These are phyloP conservation scores for Atherinomorus stipes DNA, from an alignment of 2,113 vertebrate species.

Conservation along the genomic window DNA sequence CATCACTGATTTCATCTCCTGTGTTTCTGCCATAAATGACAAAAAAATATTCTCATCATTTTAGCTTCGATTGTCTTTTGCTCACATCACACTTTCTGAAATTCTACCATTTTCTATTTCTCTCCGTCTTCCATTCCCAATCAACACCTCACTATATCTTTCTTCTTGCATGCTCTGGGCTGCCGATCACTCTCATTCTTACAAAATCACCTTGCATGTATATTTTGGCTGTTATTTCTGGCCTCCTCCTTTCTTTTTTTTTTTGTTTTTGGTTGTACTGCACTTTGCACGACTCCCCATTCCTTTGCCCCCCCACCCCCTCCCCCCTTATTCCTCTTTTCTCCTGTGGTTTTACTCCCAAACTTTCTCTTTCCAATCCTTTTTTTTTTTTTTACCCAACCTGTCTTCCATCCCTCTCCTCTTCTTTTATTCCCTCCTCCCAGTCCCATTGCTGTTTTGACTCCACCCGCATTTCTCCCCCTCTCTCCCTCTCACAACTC, in stretches of 20 bases:
- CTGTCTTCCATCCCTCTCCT: background rate
- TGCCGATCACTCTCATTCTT: background rate
- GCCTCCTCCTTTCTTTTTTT: background rate
- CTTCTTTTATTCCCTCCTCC: constrained; percentile 5
- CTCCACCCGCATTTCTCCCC: constrained; percentile 90
- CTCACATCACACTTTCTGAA: constrained; percentile 28
- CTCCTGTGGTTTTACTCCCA: background rate
- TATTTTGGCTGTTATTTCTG: constrained; percentile 12
- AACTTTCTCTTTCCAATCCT: background rate
- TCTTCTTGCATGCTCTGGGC: constrained; percentile 6
- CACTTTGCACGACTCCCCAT: constrained; percentile 21
- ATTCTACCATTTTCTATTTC: constrained; percentile 18
- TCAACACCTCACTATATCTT: background rate
- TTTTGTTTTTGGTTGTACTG: constrained; percentile 9
- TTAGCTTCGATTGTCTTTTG: background rate
- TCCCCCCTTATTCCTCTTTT: too few relatives aligned
- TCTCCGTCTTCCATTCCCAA: background rate
- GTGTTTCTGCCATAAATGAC: background rate
- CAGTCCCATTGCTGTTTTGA: constrained; percentile 81
- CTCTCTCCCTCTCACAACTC: constrained; percentile 91
- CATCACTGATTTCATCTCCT: background rate
- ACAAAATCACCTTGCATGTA: background rate
- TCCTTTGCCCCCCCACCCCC: background rate
- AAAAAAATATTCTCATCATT: too few relatives aligned
- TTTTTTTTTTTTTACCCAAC: background rate